Conservation (phyloP, 1,140 invertebrate species). For the Papilio aristodemus region DNA sequence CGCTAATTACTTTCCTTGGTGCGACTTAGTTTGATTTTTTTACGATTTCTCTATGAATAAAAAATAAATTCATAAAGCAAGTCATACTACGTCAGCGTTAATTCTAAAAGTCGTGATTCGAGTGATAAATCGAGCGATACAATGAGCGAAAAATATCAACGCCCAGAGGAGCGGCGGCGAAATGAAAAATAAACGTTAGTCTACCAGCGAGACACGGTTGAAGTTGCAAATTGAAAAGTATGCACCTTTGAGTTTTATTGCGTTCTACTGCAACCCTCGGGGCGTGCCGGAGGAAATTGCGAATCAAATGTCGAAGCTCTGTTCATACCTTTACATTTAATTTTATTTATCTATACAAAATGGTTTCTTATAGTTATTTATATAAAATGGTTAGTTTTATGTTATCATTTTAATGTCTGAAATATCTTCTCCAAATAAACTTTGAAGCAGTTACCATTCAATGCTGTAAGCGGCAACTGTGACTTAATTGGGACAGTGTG, state of each 20-base stretch:
- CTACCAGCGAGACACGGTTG: slow-evolving; percentile 41
- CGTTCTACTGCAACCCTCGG: slow-evolving; percentile 33
- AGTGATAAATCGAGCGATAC: slow-evolving; percentile 38
- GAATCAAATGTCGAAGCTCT: slow-evolving; percentile 40
- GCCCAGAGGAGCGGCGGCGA: slow-evolving; percentile 52
- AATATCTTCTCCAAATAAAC: background rate
- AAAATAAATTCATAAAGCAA: background rate
- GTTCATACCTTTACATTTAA: background rate
- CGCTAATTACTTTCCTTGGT: background rate
- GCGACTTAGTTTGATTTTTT: too few relatives aligned
- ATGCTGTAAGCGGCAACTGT: slow-evolving; percentile 39
- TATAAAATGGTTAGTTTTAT: background rate
- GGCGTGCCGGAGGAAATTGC: slow-evolving; percentile 43
- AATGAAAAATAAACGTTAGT: slow-evolving; percentile 58
- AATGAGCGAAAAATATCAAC: slow-evolving; percentile 62
- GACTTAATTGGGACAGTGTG: slow-evolving; percentile 50
- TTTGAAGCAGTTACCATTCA: background rate
- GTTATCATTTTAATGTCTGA: background rate
- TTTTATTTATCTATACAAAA: background rate
- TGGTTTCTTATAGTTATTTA: too few relatives aligned
- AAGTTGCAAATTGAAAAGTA: slow-evolving; percentile 58
- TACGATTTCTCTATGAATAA: background rate
- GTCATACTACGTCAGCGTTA: background rate
- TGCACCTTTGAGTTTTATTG: slow-evolving; percentile 58
- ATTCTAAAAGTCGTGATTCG: background rate